Evolutionary conservation across 2,888 invertebrate genomes (phyloP), one percentile per base, ranked within the genome.

Genomic region (Acholoe squamosa): DNA sequence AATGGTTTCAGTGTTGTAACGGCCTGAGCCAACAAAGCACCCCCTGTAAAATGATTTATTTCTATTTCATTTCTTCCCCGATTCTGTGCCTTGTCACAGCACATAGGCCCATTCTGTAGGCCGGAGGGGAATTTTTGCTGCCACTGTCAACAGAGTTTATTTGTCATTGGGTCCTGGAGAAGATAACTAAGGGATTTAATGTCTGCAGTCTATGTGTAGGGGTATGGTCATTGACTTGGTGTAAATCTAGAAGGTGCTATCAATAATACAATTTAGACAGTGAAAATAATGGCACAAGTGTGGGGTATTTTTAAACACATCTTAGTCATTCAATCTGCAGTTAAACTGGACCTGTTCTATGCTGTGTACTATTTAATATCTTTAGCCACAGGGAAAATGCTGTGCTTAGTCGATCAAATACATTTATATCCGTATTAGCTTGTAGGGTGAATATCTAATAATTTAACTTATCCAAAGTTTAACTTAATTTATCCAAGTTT

Each of bases 21-120:
- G 71, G 28, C 71, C 25, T 61, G 5, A 3, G 61, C 71, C 71
- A 28, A 71, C 71, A 71, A 71, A 71, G 71, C 19, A 28, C 28
- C 71, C 31, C 71, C 71, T 71, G 71, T 71, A 71, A 71, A 71
- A 71, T 71, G 71, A 71, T 71, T 71, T 71, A 71, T 71, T 71
- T 71, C 31, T 71, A 71, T 71, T 71, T 28, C 71, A 71, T 71
- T 71, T 28, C 28, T 5, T 7, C 25, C 71, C 31, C 71, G 71
- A 71, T 71, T 28, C 71, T 25, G 31, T 5, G n/a, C 71, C n/a
- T 71, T 28, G 22, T 25, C 71, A 28, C 31, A 25, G 14, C 25
- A 25, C 25, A 14, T 71, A 14, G 25, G 25, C 5, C 28, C 71
- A 28, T 71, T 71, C 71, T 71, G 19, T 19, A n/a, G 61, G 7